These are phyloP conservation scores for Borostomias antarcticus DNA, from an alignment of 2,797 vertebrate species.

Conservation along the genomic window DNA sequence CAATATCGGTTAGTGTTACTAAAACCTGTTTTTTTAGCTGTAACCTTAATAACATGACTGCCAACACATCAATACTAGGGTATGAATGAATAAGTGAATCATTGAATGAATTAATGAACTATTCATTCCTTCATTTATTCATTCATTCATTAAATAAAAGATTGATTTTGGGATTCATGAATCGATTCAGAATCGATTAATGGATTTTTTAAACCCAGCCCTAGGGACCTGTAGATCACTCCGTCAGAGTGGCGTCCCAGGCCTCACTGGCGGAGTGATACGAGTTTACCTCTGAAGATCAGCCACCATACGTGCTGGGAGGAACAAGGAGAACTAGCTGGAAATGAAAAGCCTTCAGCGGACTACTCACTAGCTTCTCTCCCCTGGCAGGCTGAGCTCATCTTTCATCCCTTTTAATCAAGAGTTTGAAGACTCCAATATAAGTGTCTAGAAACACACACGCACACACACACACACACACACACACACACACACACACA, in stretches of 20 bases:
- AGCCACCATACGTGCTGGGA: slow-evolving; percentile 46
- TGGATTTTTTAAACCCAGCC: too few species aligned
- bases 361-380: background rate
- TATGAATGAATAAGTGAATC: too few species aligned
- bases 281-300: slow-evolving; percentile 56
- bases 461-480: background rate
- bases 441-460: slow-evolving; percentile 1
- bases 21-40: too few species aligned
- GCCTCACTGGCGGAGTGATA: slow-evolving; percentile 57
- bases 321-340: slow-evolving; percentile 14
- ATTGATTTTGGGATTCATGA: too few species aligned
- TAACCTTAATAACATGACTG: too few species aligned
- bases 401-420: slow-evolving; percentile 52
- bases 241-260: slow-evolving; percentile 46
- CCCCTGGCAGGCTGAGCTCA: slow-evolving; percentile 15
- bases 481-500: slow-evolving; percentile 2
- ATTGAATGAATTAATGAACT: too few species aligned
- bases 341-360: slow-evolving; percentile 50
- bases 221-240: slow-evolving; percentile 62
- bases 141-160: too few species aligned
- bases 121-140: too few species aligned
- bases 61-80: too few species aligned
- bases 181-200: too few species aligned
- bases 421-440: slow-evolving; percentile 47
- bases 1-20: too few species aligned